Evolutionary conservation across 2,797 vertebrate species (phyloP), one percentile per base, ranked within the genome.

Genomic region (Nasua narica): DNA sequence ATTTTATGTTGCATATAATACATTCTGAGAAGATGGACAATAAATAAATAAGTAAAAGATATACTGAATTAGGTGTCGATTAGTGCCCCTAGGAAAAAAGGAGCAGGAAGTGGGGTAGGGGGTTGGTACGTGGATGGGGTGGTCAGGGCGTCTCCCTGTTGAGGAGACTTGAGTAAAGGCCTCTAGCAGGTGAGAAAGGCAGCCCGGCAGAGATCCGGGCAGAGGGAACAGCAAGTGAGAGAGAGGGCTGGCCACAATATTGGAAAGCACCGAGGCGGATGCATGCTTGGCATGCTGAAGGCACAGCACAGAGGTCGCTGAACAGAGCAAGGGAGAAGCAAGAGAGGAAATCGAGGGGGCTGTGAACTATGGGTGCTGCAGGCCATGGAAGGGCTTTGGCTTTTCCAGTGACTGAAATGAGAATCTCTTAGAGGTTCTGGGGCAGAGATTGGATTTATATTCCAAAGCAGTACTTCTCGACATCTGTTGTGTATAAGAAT

Each of bases 1-100:
- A 77, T 72, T 91, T 91, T 54, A 87, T 62, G 10, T 81, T 43
- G 19, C 48, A 37, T 40, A 43, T 69, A 82, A 94, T 90, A 43
- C 58, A 84, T 62, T 84, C 25, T 67, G 54, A 35, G 0, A 67
- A 40, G 25, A 72, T 13, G 14, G 70, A 76, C 16, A 76, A 87
- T 29, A 52, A 12, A 69, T 23, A 69, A 82, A 11, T 67, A 85
- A 88, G n/a, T 35, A 65, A 81, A 79, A 93, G 13, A 14, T 32
- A 84, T 4, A 58, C 46, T 19, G 3, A n/a, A 14, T 77, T 67
- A 52, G 81, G 40, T 35, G 3, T 18, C 13, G 54, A 76, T 79
- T 69, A 23, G 25, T 52, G 12, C 43, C 16, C 18, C 19, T 5
- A 60, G 62, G 21, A 85, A 86, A 81, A 56, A 70, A n/a, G 88